Evolutionary conservation across 1,140 invertebrate species (phyloP).

Genomic region (Holcopasites calliopsidis): DNA sequence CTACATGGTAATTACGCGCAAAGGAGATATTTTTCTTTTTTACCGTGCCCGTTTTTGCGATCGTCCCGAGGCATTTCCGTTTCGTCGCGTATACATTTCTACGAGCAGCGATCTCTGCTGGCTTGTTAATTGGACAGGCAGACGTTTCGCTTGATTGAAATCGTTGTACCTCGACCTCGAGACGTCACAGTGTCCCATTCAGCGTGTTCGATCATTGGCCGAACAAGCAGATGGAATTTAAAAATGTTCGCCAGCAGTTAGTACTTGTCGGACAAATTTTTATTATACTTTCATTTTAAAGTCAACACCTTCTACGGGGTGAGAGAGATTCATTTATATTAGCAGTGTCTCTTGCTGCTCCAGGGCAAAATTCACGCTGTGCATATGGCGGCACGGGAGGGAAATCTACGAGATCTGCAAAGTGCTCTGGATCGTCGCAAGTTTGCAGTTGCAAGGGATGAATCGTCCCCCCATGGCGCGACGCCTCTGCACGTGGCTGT

Average conservation of each 20-base stretch:
- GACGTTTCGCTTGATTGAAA: background rate
- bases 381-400: constrained; percentile 91
- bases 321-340: too few species aligned
- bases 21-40: background rate
- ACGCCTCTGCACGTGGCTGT: constrained; percentile 96
- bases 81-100: too few species aligned
- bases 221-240: too few species aligned
- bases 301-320: too few species aligned
- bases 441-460: constrained; percentile 92
- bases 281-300: too few species aligned
- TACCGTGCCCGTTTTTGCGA: background rate
- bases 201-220: too few species aligned
- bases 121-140: background rate
- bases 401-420: constrained; percentile 91
- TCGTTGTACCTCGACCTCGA: too few species aligned
- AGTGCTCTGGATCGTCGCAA: constrained; percentile 93
- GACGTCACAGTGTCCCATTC: too few species aligned
- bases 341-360: too few species aligned
- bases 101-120: too few species aligned
- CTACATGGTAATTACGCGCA: constrained; percentile 87
- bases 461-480: constrained; percentile 89
- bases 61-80: background rate
- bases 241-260: too few species aligned
- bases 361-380: constrained; percentile 94
- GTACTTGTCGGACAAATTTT: too few species aligned